These are phyloP conservation scores for Acleris emargana DNA, from an alignment of 2,888 invertebrate species.

Conservation along the genomic window DNA sequence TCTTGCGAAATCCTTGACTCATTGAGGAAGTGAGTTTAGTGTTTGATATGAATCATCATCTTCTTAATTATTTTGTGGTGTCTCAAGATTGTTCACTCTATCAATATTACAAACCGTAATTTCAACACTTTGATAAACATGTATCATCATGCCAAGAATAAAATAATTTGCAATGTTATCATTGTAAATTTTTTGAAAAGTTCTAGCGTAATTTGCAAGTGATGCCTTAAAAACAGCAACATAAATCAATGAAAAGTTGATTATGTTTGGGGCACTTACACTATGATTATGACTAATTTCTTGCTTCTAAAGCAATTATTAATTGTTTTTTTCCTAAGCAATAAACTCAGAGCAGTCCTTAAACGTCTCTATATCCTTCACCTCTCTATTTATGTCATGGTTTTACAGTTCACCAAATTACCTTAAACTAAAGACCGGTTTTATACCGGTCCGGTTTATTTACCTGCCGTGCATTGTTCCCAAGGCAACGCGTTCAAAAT, in stretches of 20 bases:
- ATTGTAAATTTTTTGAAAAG: too few relatives aligned
- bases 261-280: too few relatives aligned
- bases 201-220: too few relatives aligned
- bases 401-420: constrained; percentile 23
- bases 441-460: constrained; percentile 3
- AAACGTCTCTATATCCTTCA: too few relatives aligned
- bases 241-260: too few relatives aligned
- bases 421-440: constrained; percentile 11
- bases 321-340: too few relatives aligned
- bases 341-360: too few relatives aligned
- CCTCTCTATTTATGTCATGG: not conserved
- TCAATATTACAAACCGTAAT: constrained; percentile 5
- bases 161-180: too few relatives aligned
- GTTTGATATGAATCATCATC: constrained; percentile 24
- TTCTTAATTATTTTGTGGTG: constrained; percentile 1
- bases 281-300: too few relatives aligned
- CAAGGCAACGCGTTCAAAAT: not conserved
- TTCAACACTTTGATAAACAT: not conserved
- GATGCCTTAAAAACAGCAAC: too few relatives aligned
- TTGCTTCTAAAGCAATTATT: too few relatives aligned
- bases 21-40: constrained; percentile 24
- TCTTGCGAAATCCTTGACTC: constrained; percentile 20
- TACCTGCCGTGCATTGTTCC: constrained; percentile 26
- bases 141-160: not conserved
- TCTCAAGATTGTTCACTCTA: constrained; percentile 9